These are phyloP conservation scores for Synanthedon myopaeformis DNA, from an alignment of 2,888 invertebrate species.

Conservation along the genomic window DNA sequence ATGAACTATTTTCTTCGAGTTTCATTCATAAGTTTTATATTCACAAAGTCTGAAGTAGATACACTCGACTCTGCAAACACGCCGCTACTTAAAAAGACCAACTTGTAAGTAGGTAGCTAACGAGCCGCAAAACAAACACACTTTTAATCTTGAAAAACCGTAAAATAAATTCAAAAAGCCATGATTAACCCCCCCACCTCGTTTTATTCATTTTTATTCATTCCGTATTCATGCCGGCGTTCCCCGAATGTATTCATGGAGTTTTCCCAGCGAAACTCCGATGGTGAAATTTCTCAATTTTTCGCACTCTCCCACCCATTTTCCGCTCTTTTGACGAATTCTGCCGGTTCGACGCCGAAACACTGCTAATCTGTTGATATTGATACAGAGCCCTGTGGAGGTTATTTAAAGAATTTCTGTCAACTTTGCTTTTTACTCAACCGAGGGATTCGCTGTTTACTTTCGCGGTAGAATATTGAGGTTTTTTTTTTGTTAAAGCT, in stretches of 20 bases:
- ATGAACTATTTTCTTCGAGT: too few relatives aligned
- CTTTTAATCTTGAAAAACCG: conserved; percentile 22
- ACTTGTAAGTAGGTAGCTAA: neutral
- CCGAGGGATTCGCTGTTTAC: too few relatives aligned
- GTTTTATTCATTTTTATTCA: conserved; percentile 51
- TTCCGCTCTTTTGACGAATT: conserved; percentile 40
- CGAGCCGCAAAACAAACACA: conserved; percentile 11
- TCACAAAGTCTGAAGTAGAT: too few relatives aligned
- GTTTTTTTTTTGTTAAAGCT: too few relatives aligned
- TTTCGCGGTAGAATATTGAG: too few relatives aligned
- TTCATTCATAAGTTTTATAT: too few relatives aligned
- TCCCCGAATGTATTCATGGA: conserved; percentile 57
- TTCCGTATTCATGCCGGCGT: conserved; percentile 49
- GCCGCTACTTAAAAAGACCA: neutral
- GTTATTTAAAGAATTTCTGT: conserved; percentile 4
- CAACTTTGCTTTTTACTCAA: conserved; percentile 1
- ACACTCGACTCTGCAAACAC: too few relatives aligned
- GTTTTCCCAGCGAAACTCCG: conserved; percentile 13
- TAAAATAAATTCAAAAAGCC: conserved; percentile 39
- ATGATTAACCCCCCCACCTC: conserved; percentile 38
- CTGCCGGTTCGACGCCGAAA: conserved; percentile 21
- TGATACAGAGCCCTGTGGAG: conserved; percentile 28
- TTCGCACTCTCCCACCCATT: conserved; percentile 16
- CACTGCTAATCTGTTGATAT: conserved; percentile 56
- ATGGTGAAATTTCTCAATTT: conserved; percentile 5